Base-by-base conservation (phyloP, 2,113 vertebrate species). In the Asarcornis scutulata region DNA sequence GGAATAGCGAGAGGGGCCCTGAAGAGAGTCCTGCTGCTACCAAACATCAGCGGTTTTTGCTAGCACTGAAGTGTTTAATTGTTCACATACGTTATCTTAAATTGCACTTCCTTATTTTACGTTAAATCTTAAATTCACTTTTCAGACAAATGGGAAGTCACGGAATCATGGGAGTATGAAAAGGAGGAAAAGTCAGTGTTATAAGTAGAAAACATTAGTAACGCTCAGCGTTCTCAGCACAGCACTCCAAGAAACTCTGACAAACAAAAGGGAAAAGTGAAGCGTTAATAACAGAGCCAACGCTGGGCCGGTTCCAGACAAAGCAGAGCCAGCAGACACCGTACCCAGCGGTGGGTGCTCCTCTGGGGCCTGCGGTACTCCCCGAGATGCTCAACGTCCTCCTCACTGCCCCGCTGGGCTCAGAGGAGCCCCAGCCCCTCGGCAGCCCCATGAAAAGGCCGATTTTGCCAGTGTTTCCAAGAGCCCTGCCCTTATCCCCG, bases 211-310 rank as follows among this genome's bases (percentile, higher is more conserved):
- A 79, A 64, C 48, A 53, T 91, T 42, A n/a, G 86, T 72, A 71
- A 40, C 34, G 25, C 22, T 77, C 46, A 56, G 36, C 32, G 18
- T 60, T 89, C 66, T 68, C 44, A 59, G 88, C 83, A 55, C 3
- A 1, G 76, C 40, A 55, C 6, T 29, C 74, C 93, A 79, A 89
- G 93, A 97, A 95, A 96, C 72, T 93, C 73, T 91, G 91, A 93
- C 76, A 71, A 63, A 67, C 34, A 18, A 52, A 78, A 78, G 32
- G 69, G 73, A 78, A 82, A 93, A 95, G 20, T 3, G 29, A 86
- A 88, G 62, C 23, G 6, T 92, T 92, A 82, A 87, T 62, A 87
- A 84, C 38, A 14, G n/a, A 86, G 64, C 56, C 60, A 92, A 9
- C 56, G 36, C 20, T 4, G 60, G 46, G 60, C 83, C 74, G 76